Base-by-base conservation (phyloP, 1,140 invertebrate genomes). In the Drosophila chauvacae region DNA sequence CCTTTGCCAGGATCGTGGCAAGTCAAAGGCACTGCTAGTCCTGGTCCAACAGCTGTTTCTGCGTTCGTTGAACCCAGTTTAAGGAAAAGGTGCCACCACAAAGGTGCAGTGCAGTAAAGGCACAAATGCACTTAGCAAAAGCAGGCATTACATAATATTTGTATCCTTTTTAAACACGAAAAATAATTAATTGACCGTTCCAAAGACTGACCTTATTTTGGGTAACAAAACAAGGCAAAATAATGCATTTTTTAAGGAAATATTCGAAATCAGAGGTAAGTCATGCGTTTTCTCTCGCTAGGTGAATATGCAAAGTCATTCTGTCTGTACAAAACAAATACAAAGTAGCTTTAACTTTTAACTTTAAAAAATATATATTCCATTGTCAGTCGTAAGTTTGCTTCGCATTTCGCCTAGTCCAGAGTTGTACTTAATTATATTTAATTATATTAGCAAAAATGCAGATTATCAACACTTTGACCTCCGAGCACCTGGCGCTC, bases 41-140 rank as follows among this genome's bases (percentile, higher is more conserved):
- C 14, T 14, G 2, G 18, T 37, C 53, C 35, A 78, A 72, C 76
- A 78, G 76, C 76, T 78, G 75, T 78, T 71, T 28, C 20, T 18
- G 41, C 58, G 73, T 76, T 59, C 73, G 28, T 69, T 77, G 75
- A 77, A 77, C 74, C 28, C 73, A 18, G 18, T 20, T 14, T 20
- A 18, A 20, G 44, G n/a, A 30, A 45, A 30, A 57, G 66, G 66
- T 68, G 39, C 39, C 35, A 30, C 39, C 33, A 9, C 4, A 18
- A 35, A 39, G 37, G 64, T 42, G 44, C 28, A 23, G 26, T 26
- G 26, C 26, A 16, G 30, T 37, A 35, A 18, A 37, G 26, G 47
- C 30, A 28, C 30, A 28, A n/a, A 11, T 0, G 2, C 48, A 70
- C 66, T 55, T 18, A 39, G 20, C 14, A 41, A 70, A 70, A 70